Conservation (phyloP, 1,140 invertebrate species). For the Panulirus ornatus region DNA sequence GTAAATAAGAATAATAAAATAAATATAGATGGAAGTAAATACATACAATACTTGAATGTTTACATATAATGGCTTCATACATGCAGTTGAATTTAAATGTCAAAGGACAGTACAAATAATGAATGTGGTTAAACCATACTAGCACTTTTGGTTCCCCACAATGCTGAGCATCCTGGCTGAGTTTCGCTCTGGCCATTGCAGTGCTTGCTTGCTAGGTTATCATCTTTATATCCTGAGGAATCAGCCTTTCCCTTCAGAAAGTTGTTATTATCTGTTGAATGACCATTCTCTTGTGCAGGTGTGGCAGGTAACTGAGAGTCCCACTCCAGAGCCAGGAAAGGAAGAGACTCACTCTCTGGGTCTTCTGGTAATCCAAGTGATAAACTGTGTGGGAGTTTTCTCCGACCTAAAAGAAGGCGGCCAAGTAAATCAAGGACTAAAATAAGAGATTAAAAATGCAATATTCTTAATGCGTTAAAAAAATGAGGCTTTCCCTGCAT, state of each 20-base stretch:
- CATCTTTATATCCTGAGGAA: slow-evolving; percentile 1
- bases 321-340: slow-evolving; percentile 58
- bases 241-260: slow-evolving; percentile 39
- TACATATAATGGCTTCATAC: no score
- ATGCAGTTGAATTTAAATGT: no score
- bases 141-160: slow-evolving; percentile 31
- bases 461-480: no score
- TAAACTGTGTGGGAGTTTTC: slow-evolving; percentile 33
- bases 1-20: no score
- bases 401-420: slow-evolving; percentile 45
- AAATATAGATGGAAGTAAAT: no score
- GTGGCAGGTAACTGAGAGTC: slow-evolving; percentile 54
- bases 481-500: no score
- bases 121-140: slow-evolving; percentile 6
- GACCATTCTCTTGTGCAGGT: slow-evolving; percentile 57
- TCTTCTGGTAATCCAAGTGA: slow-evolving; percentile 53
- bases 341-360: slow-evolving; percentile 54
- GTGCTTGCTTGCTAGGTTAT: slow-evolving; percentile 7
- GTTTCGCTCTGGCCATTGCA: slow-evolving; percentile 49
- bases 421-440: no score
- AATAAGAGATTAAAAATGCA: no score
- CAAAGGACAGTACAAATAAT: background rate
- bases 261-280: slow-evolving; percentile 34
- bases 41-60: no score
- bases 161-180: slow-evolving; percentile 30